These are phyloP conservation scores for Heterodera schachtii DNA, from an alignment of 1,140 invertebrate genomes.

Conservation along the genomic window DNA sequence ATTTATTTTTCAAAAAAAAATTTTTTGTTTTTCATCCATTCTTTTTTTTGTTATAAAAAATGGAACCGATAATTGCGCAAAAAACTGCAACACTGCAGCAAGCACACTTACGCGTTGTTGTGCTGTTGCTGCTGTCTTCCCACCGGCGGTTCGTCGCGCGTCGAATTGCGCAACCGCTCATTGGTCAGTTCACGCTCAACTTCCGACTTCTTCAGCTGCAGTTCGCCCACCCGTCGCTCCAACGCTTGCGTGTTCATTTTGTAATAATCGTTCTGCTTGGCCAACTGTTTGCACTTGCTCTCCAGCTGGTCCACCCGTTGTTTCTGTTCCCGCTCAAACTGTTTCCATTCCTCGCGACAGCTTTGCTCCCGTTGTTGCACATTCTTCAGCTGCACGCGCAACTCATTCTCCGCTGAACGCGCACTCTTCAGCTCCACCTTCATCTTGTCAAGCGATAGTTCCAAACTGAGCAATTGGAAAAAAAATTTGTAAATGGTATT, in stretches of 20 bases:
- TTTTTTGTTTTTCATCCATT: too few species aligned
- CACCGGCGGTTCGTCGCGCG: constrained; percentile 7
- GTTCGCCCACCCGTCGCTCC: constrained; percentile 51
- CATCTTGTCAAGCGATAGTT: constrained; percentile 33
- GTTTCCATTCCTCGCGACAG: constrained; percentile 31
- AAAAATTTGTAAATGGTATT: not conserved
- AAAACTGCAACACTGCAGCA: too few species aligned
- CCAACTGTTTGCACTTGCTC: constrained; percentile 39
- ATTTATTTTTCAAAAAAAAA: too few species aligned
- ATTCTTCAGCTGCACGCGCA: constrained; percentile 30
- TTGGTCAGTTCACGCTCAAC: constrained; percentile 48
- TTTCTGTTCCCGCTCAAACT: constrained; percentile 31
- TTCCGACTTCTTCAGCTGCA: constrained; percentile 47
- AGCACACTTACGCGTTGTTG: constrained; percentile 4
- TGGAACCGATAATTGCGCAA: too few species aligned
- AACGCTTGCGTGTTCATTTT: constrained; percentile 36
- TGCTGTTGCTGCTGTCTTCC: constrained; percentile 13
- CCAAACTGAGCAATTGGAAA: constrained; percentile 26
- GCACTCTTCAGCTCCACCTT: constrained; percentile 34
- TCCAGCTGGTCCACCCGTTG: constrained; percentile 46
- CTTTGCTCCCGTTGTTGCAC: constrained; percentile 41
- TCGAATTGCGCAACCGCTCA: constrained; percentile 33
- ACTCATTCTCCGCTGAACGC: constrained; percentile 32
- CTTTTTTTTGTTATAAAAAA: too few species aligned
- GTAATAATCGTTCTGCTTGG: constrained; percentile 47